phyloP scores from a whole-genome alignment of 2,797 vertebrate species.

The Molossus molossus region DNA sequence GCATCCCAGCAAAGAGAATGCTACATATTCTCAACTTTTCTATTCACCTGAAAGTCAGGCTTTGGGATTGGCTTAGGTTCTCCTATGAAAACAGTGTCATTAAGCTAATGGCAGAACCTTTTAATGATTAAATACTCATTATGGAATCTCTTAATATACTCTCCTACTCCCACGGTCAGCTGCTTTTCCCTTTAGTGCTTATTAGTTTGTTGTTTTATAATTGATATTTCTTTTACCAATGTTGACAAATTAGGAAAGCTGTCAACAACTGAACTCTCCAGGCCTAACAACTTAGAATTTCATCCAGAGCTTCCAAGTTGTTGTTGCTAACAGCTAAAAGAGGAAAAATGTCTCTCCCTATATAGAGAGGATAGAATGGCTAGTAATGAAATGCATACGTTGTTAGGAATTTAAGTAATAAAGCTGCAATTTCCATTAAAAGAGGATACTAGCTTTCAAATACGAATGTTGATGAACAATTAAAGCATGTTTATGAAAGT shows the following conservation, averaged over 20 bases:
- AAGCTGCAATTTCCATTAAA: slow-evolving; percentile 18
- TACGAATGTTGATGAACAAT: slow-evolving; percentile 52
- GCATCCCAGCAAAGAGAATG: not conserved
- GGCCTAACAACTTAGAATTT: slow-evolving; percentile 52
- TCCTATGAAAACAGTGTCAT: slow-evolving; percentile 2
- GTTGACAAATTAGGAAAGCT: slow-evolving; percentile 55
- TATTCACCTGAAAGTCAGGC: not conserved
- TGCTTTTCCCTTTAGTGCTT: slow-evolving; percentile 32
- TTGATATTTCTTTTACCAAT: slow-evolving; percentile 7
- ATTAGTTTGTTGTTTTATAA: not conserved
- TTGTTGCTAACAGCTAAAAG: slow-evolving; percentile 47
- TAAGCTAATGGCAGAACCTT: not conserved
- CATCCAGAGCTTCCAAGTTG: not conserved
- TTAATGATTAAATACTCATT: slow-evolving; percentile 23
- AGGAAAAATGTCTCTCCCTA: not conserved
- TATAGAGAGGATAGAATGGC: not conserved
- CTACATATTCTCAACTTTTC: slow-evolving; percentile 47
- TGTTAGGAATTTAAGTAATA: slow-evolving; percentile 60
- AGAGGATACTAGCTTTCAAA: slow-evolving; percentile 22
- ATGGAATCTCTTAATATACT: not conserved
- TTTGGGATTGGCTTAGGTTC: not conserved
- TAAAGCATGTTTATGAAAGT: slow-evolving; percentile 45
- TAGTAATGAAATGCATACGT: slow-evolving; percentile 34
- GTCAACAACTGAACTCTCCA: slow-evolving; percentile 6
- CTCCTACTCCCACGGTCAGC: not conserved